Evolutionary conservation across 2,113 vertebrate species (phyloP).

Genomic region (Macquaria australasica): DNA sequence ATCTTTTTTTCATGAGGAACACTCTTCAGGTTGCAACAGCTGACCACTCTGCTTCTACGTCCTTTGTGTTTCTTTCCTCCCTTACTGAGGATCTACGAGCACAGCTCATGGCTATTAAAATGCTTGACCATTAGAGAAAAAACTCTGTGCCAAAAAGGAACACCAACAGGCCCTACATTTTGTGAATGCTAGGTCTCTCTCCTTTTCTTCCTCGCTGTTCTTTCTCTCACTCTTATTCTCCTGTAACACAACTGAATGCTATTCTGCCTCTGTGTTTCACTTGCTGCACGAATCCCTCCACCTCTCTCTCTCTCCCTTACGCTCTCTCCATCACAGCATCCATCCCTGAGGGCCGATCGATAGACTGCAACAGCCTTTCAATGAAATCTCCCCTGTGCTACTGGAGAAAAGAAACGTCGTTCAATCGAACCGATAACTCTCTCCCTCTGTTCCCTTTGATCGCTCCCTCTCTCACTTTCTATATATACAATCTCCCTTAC

Average conservation of each 20-base stretch:
- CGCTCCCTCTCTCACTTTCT: slow-evolving; percentile 54
- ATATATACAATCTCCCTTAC: slow-evolving; percentile 64
- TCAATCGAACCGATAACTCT: slow-evolving; percentile 79
- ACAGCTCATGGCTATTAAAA: slow-evolving; percentile 36
- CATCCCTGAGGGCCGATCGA: slow-evolving; percentile 78
- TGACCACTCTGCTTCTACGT: slow-evolving; percentile 13
- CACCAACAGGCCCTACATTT: slow-evolving; percentile 25
- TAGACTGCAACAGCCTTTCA: slow-evolving; percentile 81
- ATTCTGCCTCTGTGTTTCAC: slow-evolving; percentile 61
- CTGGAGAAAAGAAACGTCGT: slow-evolving; percentile 74
- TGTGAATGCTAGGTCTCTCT: slow-evolving; percentile 27
- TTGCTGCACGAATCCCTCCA: slow-evolving; percentile 50
- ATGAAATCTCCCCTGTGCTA: slow-evolving; percentile 76
- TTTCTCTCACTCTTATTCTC: slow-evolving; percentile 48
- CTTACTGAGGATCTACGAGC: slow-evolving; percentile 8
- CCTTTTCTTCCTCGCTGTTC: slow-evolving; percentile 49
- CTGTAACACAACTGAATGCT: slow-evolving; percentile 52
- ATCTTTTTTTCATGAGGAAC: slow-evolving; percentile 7
- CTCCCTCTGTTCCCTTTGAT: slow-evolving; percentile 73
- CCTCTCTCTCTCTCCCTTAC: slow-evolving; percentile 23
- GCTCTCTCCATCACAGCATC: slow-evolving; percentile 61
- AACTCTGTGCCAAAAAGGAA: slow-evolving; percentile 22
- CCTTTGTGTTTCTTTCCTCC: slow-evolving; percentile 16
- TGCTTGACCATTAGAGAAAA: slow-evolving; percentile 50
- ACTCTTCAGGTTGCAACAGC: slow-evolving; percentile 6